Evolutionary conservation across 2,888 invertebrate genomes (phyloP).

Genomic region (Caenorhabditis doughertyi): DNA sequence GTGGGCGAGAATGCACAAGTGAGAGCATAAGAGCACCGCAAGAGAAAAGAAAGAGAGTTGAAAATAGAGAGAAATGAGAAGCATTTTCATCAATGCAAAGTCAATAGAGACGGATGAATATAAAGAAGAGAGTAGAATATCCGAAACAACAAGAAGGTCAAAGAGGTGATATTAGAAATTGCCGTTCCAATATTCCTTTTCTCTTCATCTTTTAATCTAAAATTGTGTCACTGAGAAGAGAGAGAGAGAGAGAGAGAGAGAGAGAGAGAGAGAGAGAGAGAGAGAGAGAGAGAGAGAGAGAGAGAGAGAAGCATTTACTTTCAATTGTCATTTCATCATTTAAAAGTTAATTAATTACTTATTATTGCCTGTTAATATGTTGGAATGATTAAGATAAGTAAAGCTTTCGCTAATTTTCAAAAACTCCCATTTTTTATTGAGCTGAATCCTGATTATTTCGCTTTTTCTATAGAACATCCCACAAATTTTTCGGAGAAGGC

Average conservation of each 20-base stretch:
- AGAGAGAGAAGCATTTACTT: too few relatives aligned
- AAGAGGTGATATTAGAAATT: neutral
- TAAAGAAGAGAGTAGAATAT: slow-evolving; percentile 14
- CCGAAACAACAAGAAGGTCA: slow-evolving; percentile 20
- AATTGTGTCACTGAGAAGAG: neutral
- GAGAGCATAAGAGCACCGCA: slow-evolving; percentile 7
- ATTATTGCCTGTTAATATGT: too few relatives aligned
- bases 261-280: slow-evolving; percentile 9
- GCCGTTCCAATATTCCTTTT: neutral
- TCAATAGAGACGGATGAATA: slow-evolving; percentile 51
- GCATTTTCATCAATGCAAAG: slow-evolving; percentile 62
- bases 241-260: slow-evolving; percentile 1
- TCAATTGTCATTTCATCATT: too few relatives aligned
- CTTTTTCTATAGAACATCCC: too few relatives aligned
- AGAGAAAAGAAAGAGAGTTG: slow-evolving; percentile 20
- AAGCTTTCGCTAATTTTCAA: too few relatives aligned
- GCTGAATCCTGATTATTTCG: too few relatives aligned
- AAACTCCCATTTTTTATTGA: too few relatives aligned
- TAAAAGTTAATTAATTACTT: too few relatives aligned
- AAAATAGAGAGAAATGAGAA: slow-evolving; percentile 23
- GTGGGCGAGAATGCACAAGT: slow-evolving; percentile 27
- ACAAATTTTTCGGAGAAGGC: too few relatives aligned
- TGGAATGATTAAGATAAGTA: too few relatives aligned
- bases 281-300: too few relatives aligned
- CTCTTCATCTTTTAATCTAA: neutral